Conservation (phyloP, 2,888 invertebrate species). For the Ectemnius continuus region DNA sequence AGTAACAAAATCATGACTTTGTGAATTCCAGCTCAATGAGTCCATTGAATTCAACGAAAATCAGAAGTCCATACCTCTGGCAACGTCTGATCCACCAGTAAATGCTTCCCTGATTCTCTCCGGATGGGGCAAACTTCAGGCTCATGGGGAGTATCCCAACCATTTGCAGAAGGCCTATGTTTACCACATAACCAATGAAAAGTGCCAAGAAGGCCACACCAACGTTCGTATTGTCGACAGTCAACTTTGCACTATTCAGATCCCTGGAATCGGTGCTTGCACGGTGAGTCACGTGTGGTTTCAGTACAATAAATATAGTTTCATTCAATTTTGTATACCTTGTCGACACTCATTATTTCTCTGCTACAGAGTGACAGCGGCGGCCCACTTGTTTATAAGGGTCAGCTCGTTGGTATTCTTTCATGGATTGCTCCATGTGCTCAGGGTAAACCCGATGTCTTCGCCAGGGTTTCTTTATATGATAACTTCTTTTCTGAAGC, state of each 20-base stretch:
- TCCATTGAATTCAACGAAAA: neutral
- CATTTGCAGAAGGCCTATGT: conserved; percentile 38
- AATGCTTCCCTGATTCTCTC: conserved; percentile 15
- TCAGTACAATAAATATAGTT: neutral
- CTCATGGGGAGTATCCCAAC: conserved; percentile 9
- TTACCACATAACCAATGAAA: neutral
- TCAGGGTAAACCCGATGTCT: conserved; percentile 41
- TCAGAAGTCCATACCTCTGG: conserved; percentile 44
- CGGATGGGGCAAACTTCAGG: conserved; percentile 45
- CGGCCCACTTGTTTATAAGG: conserved; percentile 48
- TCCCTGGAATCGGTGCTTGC: conserved; percentile 36
- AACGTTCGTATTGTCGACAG: neutral
- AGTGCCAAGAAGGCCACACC: conserved; percentile 27
- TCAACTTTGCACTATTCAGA: conserved; percentile 24
- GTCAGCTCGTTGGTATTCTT: conserved; percentile 41
- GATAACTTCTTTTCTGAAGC: conserved; percentile 34
- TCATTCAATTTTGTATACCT: neutral
- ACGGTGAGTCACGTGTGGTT: conserved; percentile 17
- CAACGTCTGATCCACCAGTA: conserved; percentile 2
- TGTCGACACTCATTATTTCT: neutral
- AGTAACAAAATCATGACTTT: neutral
- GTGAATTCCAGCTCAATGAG: neutral
- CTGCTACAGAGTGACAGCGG: conserved; percentile 57
- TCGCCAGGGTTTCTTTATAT: conserved; percentile 42
- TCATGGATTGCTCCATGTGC: conserved; percentile 51